Conservation (phyloP, 1,140 invertebrate genomes). For the Hylyphantes graminicola region DNA sequence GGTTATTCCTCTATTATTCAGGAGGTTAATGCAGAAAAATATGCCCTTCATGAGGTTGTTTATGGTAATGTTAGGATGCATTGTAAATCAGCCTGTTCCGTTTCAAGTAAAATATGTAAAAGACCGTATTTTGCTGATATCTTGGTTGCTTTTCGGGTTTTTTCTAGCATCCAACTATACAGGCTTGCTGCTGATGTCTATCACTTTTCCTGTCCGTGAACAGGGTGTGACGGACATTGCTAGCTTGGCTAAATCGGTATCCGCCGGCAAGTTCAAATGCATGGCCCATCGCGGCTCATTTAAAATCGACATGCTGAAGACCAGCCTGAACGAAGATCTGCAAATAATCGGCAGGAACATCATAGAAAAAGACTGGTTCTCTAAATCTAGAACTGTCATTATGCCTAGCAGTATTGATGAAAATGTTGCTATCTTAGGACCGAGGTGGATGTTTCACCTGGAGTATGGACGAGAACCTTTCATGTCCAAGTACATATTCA, state of each 20-base stretch:
- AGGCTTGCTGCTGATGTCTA: conserved; percentile 1
- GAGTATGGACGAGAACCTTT: conserved; percentile 26
- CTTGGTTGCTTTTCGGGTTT: not conserved
- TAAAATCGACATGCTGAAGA: not conserved
- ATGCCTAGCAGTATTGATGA: not conserved
- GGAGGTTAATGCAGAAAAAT: conserved; percentile 3
- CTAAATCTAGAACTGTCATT: not conserved
- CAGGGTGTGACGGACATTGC: not conserved
- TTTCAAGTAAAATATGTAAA: not conserved
- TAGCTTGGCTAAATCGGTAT: not conserved
- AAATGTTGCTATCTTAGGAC: not conserved
- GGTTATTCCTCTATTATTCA: not conserved
- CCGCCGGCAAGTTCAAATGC: conserved; percentile 5
- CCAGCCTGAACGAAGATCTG: conserved; percentile 6
- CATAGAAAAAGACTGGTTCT: conserved; percentile 11
- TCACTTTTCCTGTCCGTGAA: conserved; percentile 12
- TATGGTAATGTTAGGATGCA: conserved; percentile 3
- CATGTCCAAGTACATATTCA: not conserved
- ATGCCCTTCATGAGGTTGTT: not conserved
- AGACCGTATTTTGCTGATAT: conserved; percentile 1
- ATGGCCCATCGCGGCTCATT: not conserved
- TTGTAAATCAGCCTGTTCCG: not conserved
- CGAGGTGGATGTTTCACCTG: conserved; percentile 13
- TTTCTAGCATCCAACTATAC: conserved; percentile 1
- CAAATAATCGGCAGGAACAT: conserved; percentile 6